Evolutionary conservation across 35 echinoderm and acorn worm species (phyloP).

Genomic region (Lytechinus variegatus): DNA sequence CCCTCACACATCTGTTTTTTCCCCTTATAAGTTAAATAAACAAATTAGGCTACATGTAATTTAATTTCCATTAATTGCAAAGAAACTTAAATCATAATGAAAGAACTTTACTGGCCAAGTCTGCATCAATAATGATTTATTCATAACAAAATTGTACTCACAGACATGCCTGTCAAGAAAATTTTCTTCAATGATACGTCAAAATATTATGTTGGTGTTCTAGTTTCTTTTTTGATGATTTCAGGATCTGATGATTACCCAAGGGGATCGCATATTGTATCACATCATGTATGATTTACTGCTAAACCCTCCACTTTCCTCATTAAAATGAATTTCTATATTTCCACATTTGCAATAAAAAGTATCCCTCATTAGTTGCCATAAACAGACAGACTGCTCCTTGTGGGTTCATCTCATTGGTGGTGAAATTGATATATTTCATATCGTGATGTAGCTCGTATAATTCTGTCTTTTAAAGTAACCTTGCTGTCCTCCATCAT

Average conservation of each 20-base stretch:
- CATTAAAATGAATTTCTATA: neutral
- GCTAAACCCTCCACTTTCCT: neutral
- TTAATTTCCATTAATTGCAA: no score
- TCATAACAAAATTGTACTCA: no score
- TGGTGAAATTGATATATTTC: neutral
- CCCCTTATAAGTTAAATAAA: no score
- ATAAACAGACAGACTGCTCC: neutral
- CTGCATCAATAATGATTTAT: no score
- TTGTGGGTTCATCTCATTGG: neutral
- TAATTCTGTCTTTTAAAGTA: neutral
- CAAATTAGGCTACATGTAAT: no score
- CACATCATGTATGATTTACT: neutral
- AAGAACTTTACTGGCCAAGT: no score
- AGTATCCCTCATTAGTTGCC: neutral
- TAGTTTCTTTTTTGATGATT: neutral
- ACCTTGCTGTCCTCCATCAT: neutral
- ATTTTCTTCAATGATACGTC: no score
- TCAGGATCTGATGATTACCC: neutral
- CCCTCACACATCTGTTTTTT: no score
- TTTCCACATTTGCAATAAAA: neutral
- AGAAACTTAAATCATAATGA: no score
- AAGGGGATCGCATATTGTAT: neutral
- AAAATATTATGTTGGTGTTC: neutral
- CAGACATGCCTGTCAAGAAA: no score
- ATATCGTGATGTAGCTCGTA: no score